phyloP scores from a whole-genome alignment of 2,888 invertebrate species.

The Heteromyza rotundicornis region DNA sequence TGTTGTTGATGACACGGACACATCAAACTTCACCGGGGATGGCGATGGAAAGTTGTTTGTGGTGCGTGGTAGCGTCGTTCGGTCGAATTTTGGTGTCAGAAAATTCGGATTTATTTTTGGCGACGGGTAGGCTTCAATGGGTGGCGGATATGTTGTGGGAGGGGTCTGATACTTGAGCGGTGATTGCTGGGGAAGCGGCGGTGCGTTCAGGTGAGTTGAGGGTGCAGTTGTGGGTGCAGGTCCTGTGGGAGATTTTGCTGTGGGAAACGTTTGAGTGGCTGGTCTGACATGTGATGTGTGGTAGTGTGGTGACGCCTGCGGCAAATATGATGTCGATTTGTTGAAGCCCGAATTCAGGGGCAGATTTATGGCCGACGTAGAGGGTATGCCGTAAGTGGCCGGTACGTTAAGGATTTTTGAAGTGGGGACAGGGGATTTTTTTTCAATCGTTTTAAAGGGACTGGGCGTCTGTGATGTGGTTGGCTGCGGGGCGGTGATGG shows the following conservation, averaged over 20 bases:
- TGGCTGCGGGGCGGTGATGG: constrained; percentile 16
- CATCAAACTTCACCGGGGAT: constrained; percentile 48
- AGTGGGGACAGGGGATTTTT: constrained; percentile 55
- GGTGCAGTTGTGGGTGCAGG: constrained; percentile 26
- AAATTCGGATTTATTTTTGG: constrained; percentile 62
- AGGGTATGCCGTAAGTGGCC: constrained; percentile 51
- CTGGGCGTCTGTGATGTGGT: constrained; percentile 15
- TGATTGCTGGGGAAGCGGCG: constrained; percentile 38
- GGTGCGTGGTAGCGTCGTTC: constrained; percentile 48
- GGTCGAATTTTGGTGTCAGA: constrained; percentile 60
- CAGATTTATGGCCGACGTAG: constrained; percentile 32
- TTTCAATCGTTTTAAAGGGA: constrained; percentile 46
- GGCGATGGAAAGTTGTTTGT: constrained; percentile 50
- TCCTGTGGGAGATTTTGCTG: constrained; percentile 30
- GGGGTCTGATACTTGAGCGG: constrained; percentile 58
- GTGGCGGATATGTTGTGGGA: constrained; percentile 58
- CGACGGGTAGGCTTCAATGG: constrained; percentile 61
- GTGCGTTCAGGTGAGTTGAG: constrained; percentile 27
- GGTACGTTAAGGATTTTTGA: constrained; percentile 56
- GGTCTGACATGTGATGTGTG: constrained; percentile 50
- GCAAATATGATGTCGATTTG: constrained; percentile 50
- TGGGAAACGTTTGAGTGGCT: constrained; percentile 40
- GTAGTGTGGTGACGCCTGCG: constrained; percentile 55
- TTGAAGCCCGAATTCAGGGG: constrained; percentile 35
- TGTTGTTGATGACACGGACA: constrained; percentile 36